Evolutionary conservation across 2,113 vertebrate genomes (phyloP).

Genomic region (Pholis gunnellus): DNA sequence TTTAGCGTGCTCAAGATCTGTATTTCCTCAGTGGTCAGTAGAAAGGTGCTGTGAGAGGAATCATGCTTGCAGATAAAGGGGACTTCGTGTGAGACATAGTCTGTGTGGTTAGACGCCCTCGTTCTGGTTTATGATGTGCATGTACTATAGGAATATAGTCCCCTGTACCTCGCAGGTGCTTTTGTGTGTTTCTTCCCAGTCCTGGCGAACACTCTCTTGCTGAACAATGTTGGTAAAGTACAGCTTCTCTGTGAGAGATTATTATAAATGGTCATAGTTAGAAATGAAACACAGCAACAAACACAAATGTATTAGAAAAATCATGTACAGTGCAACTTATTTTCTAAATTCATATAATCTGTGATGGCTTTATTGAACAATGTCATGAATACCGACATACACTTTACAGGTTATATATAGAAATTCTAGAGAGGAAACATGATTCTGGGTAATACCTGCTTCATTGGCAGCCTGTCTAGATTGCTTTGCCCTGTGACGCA

Average conservation of each 20-base stretch:
- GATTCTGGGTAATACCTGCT: slow-evolving; percentile 84
- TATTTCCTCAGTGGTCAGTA: background rate
- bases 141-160: background rate
- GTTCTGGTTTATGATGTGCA: background rate
- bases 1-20: background rate
- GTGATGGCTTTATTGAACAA: background rate
- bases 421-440: background rate
- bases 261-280: background rate
- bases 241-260: slow-evolving; percentile 81
- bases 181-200: slow-evolving; percentile 92
- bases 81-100: slow-evolving; percentile 23
- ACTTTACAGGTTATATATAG: background rate
- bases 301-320: background rate
- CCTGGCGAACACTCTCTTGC: slow-evolving; percentile 86
- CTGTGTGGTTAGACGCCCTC: background rate
- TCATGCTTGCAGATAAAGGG: background rate
- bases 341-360: background rate
- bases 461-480: slow-evolving; percentile 87
- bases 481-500: slow-evolving; percentile 89
- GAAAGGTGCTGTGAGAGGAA: background rate
- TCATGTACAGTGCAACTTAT: background rate
- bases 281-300: background rate
- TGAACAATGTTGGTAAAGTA: slow-evolving; percentile 86
- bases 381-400: background rate
- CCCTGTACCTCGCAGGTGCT: slow-evolving; percentile 91